Evolutionary conservation across 1,140 invertebrate species (phyloP), one percentile per base, ranked within the genome.

Genomic region (Lutraria rhynchaena): DNA sequence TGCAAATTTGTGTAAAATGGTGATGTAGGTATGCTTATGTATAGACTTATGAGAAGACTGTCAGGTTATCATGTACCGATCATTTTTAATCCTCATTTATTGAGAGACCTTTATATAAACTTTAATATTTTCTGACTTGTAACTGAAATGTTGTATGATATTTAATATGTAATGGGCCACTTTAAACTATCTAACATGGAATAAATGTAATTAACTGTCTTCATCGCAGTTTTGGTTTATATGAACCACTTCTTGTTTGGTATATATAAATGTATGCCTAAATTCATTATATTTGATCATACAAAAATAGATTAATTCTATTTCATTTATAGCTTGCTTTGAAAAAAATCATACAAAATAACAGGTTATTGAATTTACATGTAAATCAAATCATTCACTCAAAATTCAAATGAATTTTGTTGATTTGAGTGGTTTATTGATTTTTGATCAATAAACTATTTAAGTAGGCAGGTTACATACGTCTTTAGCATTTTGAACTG

Each of bases 401-500:
- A 17, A 33, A 13, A 49, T 49, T 67, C 35, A 46, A 31, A 65
- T 65, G 27, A 31, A 29, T 46, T 67, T 67, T 37, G 2, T 29
- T 9, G 19, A 24, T 29, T 51, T 49, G 63, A 67, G 49, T 46
- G 44, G 41, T 44, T 37, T 67, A 67, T 67, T 67, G n/a, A 67
- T 46, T 67, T 17, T 17, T 67, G 44, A 31, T 67, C 41, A 49
- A 67, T 67, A 67, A 29, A 19, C 1, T 67, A 46, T 67, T 67
- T 67, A 27, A 46, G 41, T 67, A 31, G 41, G 41, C 7, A 46
- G 41, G 44, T 46, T 67, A 46, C 44, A 67, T 49, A 19, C 1
- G 15, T 11, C 7, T 63, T 37, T 46, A 49, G 17, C 17, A 17
- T 24, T 29, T 46, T 67, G 49, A 49, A 35, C 24, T 37, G 33